These are phyloP conservation scores for Lithophane leautieri DNA, from an alignment of 2,888 invertebrate genomes.

Conservation along the genomic window DNA sequence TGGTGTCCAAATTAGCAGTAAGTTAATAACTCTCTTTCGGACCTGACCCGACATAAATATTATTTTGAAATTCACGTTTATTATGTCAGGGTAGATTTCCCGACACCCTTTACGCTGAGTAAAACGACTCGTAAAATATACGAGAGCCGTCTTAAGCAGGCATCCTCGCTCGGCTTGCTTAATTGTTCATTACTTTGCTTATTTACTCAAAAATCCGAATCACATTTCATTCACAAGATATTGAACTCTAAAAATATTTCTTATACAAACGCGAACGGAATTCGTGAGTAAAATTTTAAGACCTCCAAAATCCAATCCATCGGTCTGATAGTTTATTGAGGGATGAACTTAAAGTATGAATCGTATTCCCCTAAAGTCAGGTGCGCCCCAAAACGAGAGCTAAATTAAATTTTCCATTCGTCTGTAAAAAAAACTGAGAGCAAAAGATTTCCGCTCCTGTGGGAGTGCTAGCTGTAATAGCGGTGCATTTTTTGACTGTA, in stretches of 20 bases:
- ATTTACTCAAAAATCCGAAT: conserved; percentile 22
- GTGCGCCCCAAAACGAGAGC: conserved; percentile 57
- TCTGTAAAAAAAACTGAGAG: conserved; percentile 66
- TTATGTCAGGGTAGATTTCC: conserved; percentile 2
- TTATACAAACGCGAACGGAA: background rate
- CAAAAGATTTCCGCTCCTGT: conserved; percentile 63
- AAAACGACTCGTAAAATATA: conserved; percentile 31
- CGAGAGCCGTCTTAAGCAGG: background rate
- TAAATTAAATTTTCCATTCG: conserved; percentile 70
- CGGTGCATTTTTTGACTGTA: conserved; percentile 74
- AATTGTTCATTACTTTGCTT: conserved; percentile 42
- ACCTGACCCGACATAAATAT: conserved; percentile 12
- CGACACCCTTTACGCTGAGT: conserved; percentile 1
- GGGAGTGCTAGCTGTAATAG: conserved; percentile 70
- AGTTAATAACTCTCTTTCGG: conserved; percentile 23
- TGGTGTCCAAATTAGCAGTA: conserved; percentile 40
- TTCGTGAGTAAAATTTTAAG: conserved; percentile 27
- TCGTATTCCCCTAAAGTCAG: conserved; percentile 37
- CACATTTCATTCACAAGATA: conserved; percentile 15
- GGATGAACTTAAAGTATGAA: conserved; percentile 28
- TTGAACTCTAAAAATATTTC: conserved; percentile 20
- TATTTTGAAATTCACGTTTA: conserved; percentile 31
- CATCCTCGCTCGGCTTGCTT: conserved; percentile 17
- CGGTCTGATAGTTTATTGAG: conserved; percentile 37
- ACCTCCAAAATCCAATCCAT: conserved; percentile 37